Percentiles rank a stretch among this genome's conserved stretches.
These are phyloP conservation scores for Somateria mollissima DNA, from an alignment of 2,797 vertebrate genomes.

Conservation along the genomic window DNA sequence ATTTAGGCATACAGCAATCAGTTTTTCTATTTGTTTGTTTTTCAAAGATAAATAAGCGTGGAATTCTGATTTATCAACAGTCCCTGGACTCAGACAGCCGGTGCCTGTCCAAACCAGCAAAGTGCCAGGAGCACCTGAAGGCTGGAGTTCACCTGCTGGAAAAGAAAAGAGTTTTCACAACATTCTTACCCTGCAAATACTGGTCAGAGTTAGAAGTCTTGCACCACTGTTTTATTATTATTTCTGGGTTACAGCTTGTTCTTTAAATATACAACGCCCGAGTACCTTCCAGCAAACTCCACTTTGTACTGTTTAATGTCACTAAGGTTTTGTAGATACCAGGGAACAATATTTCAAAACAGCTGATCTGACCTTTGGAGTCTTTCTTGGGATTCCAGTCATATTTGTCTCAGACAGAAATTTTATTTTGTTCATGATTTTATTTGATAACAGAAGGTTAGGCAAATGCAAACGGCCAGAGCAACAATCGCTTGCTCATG, in stretches of 20 bases:
- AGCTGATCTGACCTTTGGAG: slow-evolving; percentile 42
- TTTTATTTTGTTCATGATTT: slow-evolving; percentile 42
- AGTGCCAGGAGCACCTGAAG: neutral
- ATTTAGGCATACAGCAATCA: neutral
- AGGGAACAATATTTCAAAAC: slow-evolving; percentile 37
- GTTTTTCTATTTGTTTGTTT: neutral
- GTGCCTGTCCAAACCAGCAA: neutral
- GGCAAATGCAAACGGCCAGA: slow-evolving; percentile 51
- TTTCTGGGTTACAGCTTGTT: neutral
- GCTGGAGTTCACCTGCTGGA: neutral
- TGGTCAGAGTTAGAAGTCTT: neutral
- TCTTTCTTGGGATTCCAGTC: slow-evolving; percentile 43
- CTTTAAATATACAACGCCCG: neutral
- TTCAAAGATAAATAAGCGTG: neutral
- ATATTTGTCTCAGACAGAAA: slow-evolving; percentile 38
- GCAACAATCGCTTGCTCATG: neutral
- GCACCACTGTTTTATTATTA: neutral
- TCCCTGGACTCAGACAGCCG: neutral
- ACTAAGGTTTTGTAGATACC: neutral
- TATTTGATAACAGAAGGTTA: slow-evolving; percentile 55
- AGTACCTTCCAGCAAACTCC: neutral
- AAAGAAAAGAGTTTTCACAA: neutral
- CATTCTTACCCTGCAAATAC: neutral
- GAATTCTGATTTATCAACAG: neutral
- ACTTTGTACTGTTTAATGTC: slow-evolving; percentile 25